Evolutionary conservation across 1,140 invertebrate species (phyloP).

Genomic region (Dufourea novaeangliae): DNA sequence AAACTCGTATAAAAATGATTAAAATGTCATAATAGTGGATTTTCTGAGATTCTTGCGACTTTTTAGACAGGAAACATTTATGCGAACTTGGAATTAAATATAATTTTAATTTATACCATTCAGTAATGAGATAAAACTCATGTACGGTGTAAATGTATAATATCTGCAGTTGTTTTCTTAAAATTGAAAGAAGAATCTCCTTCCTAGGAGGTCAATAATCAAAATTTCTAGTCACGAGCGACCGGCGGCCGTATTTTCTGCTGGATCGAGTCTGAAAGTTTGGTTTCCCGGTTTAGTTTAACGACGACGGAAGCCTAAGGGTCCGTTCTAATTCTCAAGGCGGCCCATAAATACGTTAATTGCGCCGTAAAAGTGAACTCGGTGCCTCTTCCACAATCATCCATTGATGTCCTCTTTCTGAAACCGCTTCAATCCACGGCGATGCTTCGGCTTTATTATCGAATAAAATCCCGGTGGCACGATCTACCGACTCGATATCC

Average conservation of each 20-base stretch:
- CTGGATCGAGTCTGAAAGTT: neutral
- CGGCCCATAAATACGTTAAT: slow-evolving; percentile 32
- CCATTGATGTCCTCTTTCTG: neutral
- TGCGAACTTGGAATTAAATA: too few species aligned
- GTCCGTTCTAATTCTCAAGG: slow-evolving; percentile 8
- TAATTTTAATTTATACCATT: too few species aligned
- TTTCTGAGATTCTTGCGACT: too few species aligned
- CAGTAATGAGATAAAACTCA: too few species aligned
- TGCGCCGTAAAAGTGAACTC: slow-evolving; percentile 24
- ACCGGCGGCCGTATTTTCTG: neutral
- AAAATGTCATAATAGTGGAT: too few species aligned
- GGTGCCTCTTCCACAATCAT: neutral
- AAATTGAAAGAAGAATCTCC: too few species aligned
- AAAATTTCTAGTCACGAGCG: neutral
- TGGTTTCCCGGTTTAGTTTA: neutral
- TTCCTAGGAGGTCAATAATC: neutral
- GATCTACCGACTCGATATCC: neutral
- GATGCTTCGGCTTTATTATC: neutral
- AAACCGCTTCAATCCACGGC: neutral
- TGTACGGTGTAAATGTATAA: too few species aligned
- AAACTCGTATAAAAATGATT: too few species aligned
- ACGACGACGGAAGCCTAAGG: neutral
- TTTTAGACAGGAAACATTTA: too few species aligned
- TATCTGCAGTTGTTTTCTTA: too few species aligned
- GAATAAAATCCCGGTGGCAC: neutral